Evolutionary conservation across 2,797 vertebrate genomes (phyloP).

Genomic region (Dermochelys coriacea): DNA sequence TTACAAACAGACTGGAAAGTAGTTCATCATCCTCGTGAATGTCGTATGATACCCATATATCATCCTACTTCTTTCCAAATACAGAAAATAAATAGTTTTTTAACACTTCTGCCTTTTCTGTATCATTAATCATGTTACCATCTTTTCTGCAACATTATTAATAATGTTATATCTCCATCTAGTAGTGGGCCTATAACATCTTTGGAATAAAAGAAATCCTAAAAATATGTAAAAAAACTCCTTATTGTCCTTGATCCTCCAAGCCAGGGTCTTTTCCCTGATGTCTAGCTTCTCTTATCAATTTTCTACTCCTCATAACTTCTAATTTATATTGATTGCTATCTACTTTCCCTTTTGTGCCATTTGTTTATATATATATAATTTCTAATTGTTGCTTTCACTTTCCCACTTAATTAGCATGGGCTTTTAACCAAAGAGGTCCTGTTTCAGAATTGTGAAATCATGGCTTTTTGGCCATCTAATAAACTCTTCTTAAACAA

Average conservation of each 20-base stretch:
- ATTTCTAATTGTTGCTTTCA: too few species aligned
- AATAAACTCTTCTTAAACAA: too few species aligned
- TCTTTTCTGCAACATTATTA: neutral
- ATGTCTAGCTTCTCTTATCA: neutral
- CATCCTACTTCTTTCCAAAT: neutral
- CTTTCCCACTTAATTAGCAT: too few species aligned
- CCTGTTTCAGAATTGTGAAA: too few species aligned
- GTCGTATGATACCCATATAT: neutral
- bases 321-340: too few species aligned
- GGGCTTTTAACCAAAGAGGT: too few species aligned
- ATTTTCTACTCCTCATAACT: neutral
- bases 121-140: neutral
- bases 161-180: rapidly evolving
- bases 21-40: neutral
- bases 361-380: neutral
- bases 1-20: neutral
- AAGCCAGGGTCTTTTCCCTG: too few species aligned
- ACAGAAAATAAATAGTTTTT: neutral
- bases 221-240: too few species aligned
- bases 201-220: too few species aligned
- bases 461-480: too few species aligned
- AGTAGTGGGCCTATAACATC: neutral
- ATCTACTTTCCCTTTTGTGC: neutral
- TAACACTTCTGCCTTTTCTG: too few species aligned
- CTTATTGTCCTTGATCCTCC: too few species aligned